Base-by-base conservation (phyloP, 1,140 invertebrate species). In the Drosophila sulfurigaster region DNA sequence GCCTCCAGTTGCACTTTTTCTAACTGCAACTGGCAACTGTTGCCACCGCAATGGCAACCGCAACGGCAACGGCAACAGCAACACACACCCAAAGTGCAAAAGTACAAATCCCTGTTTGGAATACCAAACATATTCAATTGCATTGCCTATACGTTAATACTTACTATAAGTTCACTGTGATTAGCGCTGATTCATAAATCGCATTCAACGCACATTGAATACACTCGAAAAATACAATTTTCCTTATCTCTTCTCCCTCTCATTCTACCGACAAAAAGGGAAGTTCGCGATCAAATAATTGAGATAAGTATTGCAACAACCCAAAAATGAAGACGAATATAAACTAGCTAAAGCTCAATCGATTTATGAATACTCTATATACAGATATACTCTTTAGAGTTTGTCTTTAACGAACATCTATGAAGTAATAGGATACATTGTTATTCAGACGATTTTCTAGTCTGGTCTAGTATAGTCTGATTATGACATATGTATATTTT, bases 41-140 rank as follows among this genome's bases (percentile, higher is more conserved):
- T 25, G 60, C 43, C 49, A 63, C 46, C 48, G 60, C 49, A 48
- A 48, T 15, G 10, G 49, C 49, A 52, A 52, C 49, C 10, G 49
- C 64, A 67, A 41, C n/a, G 4, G 49, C 38, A 52, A 71, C 60
- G 45, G 30, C 52, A 32, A 56, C n/a, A 7, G 52, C 52, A 15
- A 16, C 71, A 68, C 68, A 75, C 74, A 78, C 79, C 70, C 73
- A 91, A 82, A 92, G 91, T 92, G 91, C 91, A 92, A 91, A 92
- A 92, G 91, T 92, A 92, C 91, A 92, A 91, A 92, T 89, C 73
- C 81, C 87, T 92, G 91, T 65, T 51, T 68, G 83, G 91, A 91
- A 92, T 92, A 89, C 56, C 64, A 91, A 92, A 75, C 68, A 43
- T 25, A 25, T 25, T 25, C 32, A 20, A 51, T 41, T 38, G 6